These are phyloP conservation scores for Parazoanthus swiftii DNA, from an alignment of 92 coral and sea anemone genomes.

Conservation along the genomic window DNA sequence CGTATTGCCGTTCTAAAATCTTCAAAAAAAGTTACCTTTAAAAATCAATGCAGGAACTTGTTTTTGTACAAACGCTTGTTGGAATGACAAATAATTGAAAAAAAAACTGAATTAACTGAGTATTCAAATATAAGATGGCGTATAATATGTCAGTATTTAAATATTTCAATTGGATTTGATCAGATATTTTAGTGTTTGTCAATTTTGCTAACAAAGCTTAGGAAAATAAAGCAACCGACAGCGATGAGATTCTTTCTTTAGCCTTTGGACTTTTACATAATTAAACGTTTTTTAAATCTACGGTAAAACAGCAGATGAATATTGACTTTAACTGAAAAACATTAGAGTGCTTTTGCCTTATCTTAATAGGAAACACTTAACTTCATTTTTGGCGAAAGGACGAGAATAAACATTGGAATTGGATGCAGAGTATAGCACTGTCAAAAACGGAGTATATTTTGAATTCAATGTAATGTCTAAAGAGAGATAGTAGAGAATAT, in stretches of 20 bases:
- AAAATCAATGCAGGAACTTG: constrained; percentile 14
- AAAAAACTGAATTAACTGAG: background rate
- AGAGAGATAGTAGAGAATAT: background rate
- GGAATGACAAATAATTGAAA: background rate
- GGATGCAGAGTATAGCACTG: background rate
- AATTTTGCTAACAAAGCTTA: constrained; percentile 14
- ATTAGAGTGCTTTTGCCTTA: constrained; percentile 1
- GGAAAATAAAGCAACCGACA: constrained; percentile 9
- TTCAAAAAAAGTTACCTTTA: background rate
- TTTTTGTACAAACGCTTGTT: background rate
- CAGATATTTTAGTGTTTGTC: constrained; percentile 12
- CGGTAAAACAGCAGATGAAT: constrained; percentile 5
- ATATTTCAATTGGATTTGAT: constrained; percentile 14
- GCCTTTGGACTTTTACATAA: constrained; percentile 20
- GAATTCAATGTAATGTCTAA: constrained; percentile 19
- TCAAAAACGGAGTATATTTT: constrained; percentile 14
- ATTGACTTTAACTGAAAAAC: constrained; percentile 3
- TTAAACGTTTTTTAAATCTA: constrained; percentile 4
- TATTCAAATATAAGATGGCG: background rate
- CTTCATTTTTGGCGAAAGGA: constrained; percentile 1
- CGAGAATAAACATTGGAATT: constrained; percentile 13
- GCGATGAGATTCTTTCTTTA: background rate
- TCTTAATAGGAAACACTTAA: constrained; percentile 24
- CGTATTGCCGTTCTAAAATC: background rate
- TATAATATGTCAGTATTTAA: background rate